Base-by-base conservation (phyloP, 2,113 vertebrate genomes). In the Anarrhichthys ocellatus region DNA sequence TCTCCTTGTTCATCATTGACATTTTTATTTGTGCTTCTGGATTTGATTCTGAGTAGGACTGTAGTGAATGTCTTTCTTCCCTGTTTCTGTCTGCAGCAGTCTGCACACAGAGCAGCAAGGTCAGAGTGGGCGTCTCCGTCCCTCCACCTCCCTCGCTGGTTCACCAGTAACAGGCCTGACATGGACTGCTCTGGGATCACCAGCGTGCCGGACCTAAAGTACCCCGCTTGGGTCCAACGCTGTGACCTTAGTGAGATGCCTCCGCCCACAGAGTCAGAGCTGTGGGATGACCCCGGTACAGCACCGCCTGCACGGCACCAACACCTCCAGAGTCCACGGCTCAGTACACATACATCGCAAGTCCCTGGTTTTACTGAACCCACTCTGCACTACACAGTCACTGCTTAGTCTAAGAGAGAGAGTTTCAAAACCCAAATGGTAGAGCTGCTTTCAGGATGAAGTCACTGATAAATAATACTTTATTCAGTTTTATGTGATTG, bases 221-320 rank as follows among this genome's bases (percentile, higher is more conserved):
- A 85, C 34, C 91, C 92, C 0, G 73, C 86, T 38, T 90, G 89
- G 92, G 64, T 93, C 44, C 85, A 69, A 1, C 17, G 14, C 64
- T 89, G 83, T 36, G 81, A 83, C 34, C 11, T 24, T 34, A 77
- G 59, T 0, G 67, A 90, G n/a, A 46, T 50, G 1, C 50, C 24
- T 0, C 40, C 9, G 0, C 20, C 22, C 11, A 1, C 58, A 20
- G 64, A 79, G 62, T 66, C 79, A 2, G 50, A 78, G 6, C 40
- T 58, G 27, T 81, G 83, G 77, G 9, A 78, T 0, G 4, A 69
- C 1, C 80, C 14, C 0, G 83, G 91, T 90, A 84, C 11, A 15
- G 48, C 32, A 20, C 6, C 5, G 1, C 14, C 62, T 65, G 11
- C 61, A 14, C 5, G 0, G 20, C 62, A 38, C 38, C 24, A 44